Percentiles rank a stretch among this genome's conserved stretches.
Conservation (phyloP, 2,113 vertebrate species). For the Limnothrissa miodon region DNA sequence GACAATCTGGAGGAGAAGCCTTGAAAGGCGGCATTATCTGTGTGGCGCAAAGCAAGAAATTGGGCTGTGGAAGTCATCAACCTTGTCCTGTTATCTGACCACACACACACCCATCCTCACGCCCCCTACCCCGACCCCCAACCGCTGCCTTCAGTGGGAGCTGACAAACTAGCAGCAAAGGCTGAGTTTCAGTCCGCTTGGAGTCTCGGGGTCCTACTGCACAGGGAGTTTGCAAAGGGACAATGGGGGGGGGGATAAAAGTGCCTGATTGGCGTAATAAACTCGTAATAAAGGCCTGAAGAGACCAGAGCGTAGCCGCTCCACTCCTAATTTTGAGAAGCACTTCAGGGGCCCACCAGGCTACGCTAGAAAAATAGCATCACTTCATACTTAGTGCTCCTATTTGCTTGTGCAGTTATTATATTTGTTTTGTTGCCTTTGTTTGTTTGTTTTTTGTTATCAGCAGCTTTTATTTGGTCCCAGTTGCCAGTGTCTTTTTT, state of each 20-base stretch:
- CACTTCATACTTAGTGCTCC: background rate
- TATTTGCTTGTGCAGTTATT: background rate
- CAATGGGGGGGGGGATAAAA: conserved; percentile 46
- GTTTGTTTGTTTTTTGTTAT: conserved; percentile 39
- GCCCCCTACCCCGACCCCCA: background rate
- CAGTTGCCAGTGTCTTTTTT: conserved; percentile 42
- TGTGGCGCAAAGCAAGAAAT: conserved; percentile 49
- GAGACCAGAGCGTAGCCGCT: conserved; percentile 26
- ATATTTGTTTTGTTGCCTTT: background rate
- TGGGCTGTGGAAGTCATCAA: conserved; percentile 52
- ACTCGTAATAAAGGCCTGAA: background rate
- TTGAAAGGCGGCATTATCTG: conserved; percentile 62
- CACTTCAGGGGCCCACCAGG: conserved; percentile 14
- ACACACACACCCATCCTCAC: conserved; percentile 27
- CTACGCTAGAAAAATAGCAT: background rate
- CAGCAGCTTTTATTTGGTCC: conserved; percentile 52
- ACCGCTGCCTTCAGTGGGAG: conserved; percentile 35
- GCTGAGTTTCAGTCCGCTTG: conserved; percentile 46
- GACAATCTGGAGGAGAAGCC: conserved; percentile 63
- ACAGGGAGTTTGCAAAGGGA: conserved; percentile 19
- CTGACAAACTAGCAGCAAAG: conserved; percentile 44
- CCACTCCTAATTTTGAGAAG: conserved; percentile 48
- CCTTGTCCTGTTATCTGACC: conserved; percentile 43
- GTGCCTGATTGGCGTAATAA: conserved; percentile 48
- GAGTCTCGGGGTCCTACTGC: conserved; percentile 43